These are phyloP conservation scores for Trematomus loennbergii DNA, from an alignment of 2,113 vertebrate genomes.

Conservation along the genomic window DNA sequence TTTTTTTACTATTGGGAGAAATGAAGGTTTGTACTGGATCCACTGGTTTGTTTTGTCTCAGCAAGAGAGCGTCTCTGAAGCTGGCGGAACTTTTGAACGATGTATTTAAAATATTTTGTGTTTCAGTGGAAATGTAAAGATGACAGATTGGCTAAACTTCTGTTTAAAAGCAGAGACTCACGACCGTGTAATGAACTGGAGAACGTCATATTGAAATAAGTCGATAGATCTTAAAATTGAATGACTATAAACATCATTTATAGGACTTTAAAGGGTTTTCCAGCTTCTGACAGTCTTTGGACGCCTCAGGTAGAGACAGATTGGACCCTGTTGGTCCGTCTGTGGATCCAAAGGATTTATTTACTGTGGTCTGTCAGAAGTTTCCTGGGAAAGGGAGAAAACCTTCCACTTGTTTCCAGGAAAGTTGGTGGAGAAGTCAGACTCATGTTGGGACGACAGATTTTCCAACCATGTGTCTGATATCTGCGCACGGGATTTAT, in stretches of 20 bases:
- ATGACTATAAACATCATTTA: neutral
- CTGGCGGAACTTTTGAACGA: too few relatives aligned
- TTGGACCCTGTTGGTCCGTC: neutral
- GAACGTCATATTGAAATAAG: neutral
- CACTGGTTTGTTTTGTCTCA: too few relatives aligned
- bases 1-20: neutral
- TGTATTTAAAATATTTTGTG: too few relatives aligned
- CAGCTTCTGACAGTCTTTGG: neutral
- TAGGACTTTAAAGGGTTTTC: neutral
- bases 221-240: neutral
- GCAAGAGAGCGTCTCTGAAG: too few relatives aligned
- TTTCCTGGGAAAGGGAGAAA: slow-evolving; percentile 19
- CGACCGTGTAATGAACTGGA: neutral
- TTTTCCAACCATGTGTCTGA: slow-evolving; percentile 11
- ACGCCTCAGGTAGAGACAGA: neutral
- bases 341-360: slow-evolving; percentile 1
- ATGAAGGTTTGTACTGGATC: too few relatives aligned
- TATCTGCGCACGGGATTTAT: neutral
- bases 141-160: too few relatives aligned
- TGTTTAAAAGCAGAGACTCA: too few relatives aligned
- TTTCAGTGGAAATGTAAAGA: neutral
- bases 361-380: neutral
- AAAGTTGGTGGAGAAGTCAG: slow-evolving; percentile 22
- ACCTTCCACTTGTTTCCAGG: slow-evolving; percentile 8
- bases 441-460: neutral